Evolutionary conservation across 2,797 vertebrate species (phyloP), one percentile per base, ranked within the genome.

Genomic region (Mormyrus hasselquistii): DNA sequence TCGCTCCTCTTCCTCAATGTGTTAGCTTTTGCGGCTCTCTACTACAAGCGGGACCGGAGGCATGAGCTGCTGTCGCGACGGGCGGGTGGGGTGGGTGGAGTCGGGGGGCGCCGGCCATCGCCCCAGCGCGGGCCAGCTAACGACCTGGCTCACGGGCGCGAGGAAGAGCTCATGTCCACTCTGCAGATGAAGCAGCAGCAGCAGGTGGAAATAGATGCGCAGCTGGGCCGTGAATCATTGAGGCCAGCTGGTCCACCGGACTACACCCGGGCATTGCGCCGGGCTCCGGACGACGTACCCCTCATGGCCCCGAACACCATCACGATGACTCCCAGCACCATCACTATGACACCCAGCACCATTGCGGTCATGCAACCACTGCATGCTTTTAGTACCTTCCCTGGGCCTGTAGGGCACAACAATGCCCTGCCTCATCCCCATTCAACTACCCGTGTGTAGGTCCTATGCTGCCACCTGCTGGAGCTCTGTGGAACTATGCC

Each of bases 401-500:
- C 97, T 0, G 91, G 34, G 76, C 96, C 96, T 0, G 94, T 96
- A 87, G 95, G 95, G 91, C 96, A 96, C 95, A 98, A 98, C 96
- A 98, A 97, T 95, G 97, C 97, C 91, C 95, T 98, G 92, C 97
- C 98, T 89, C 98, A 98, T 93, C 97, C 98, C 93, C 98, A 98
- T 95, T 98, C 98, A 91, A 99, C 98, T 93, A 98, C 98, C 88
- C 96, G 97, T 79, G 98, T 98, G 97, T 98, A 98, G 95, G 93
- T 62, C 87, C 90, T 93, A 88, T 90, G 92, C 90, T 90, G 92
- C 88, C 88, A 34, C 88, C 50, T 83, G 10, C 62, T 53, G 69
- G 22, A 34, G 69, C 19, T 55, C 50, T 6, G 22, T 50, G 41
- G 79, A 85, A 25, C 41, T 65, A 10, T 10, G 16, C 22, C 47